Percentiles rank a stretch among this genome's conserved stretches.
These are phyloP conservation scores for Lasioglossum oenotherae DNA, from an alignment of 2,888 invertebrate genomes.

Conservation along the genomic window DNA sequence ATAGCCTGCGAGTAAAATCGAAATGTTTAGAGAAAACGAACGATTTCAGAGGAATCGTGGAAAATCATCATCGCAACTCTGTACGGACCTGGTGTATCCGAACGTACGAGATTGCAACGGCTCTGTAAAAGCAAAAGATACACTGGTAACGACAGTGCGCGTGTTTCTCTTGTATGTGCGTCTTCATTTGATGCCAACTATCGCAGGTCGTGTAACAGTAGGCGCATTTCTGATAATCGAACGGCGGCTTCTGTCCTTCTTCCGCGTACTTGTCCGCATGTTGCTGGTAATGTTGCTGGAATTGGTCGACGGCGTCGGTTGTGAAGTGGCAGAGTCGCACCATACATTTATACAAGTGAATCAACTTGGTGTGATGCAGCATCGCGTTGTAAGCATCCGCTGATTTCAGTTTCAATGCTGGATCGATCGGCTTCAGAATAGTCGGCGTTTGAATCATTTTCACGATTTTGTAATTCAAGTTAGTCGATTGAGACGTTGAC, in stretches of 20 bases:
- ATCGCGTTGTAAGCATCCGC: conserved; percentile 79
- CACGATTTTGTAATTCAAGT: conserved; percentile 74
- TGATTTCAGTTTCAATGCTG: conserved; percentile 74
- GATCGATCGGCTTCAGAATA: conserved; percentile 47
- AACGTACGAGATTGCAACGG: conserved; percentile 87
- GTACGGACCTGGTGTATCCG: conserved; percentile 86
- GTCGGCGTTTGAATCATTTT: conserved; percentile 71
- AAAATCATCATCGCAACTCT: not conserved
- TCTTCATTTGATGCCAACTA: conserved; percentile 84
- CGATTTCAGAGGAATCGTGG: not conserved
- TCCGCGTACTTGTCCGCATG: conserved; percentile 72
- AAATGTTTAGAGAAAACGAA: not conserved
- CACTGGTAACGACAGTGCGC: conserved; percentile 88
- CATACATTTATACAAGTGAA: conserved; percentile 87
- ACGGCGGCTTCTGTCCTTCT: conserved; percentile 75
- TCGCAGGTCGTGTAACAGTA: conserved; percentile 86
- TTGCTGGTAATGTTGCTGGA: conserved; percentile 83
- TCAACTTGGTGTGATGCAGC: conserved; percentile 80
- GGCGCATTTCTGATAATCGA: conserved; percentile 86
- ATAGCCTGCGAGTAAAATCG: conserved; percentile 59
- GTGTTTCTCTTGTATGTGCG: conserved; percentile 88
- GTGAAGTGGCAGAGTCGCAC: conserved; percentile 85
- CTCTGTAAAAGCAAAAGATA: conserved; percentile 89
- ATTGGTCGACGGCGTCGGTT: conserved; percentile 80
- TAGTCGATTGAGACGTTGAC: conserved; percentile 27